Evolutionary conservation across 2,797 vertebrate genomes (phyloP), one percentile per base, ranked within the genome.

Genomic region (Remorina albescens): DNA sequence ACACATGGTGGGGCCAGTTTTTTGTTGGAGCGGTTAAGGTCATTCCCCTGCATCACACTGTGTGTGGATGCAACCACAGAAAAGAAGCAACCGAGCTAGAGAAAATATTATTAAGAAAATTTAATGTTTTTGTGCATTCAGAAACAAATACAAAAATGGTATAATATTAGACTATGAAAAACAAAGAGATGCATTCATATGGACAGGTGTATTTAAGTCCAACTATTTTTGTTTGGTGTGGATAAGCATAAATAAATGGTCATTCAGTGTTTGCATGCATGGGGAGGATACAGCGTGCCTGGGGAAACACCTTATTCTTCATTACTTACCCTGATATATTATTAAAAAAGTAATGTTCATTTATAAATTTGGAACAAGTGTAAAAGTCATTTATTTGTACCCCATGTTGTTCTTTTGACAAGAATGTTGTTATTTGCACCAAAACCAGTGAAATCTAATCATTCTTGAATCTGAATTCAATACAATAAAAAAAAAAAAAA

Each of bases 311-410:
- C 58, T 16, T 32, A 47, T 15, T 30, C 6, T 56, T 50, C 55
- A 32, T 65, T 66, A 56, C 53, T 39, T 73, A 46, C 68, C 32
- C 36, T 76, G 18, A 60, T 37, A 39, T 16, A 4, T 5, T 6
- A 41, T 1, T 16, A 12, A 41, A 16, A 16, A 4, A 41, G 7
- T 36, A 9, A 36, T 36, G 34, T 36, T 36, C 13, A 15, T 41
- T 13, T 41, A 13, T 39, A 39, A 15, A 41, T 15, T 15, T 41
- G 39, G 39, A 41, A 15, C 16, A 6, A 15, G 13, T 13, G 13
- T 39, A 39, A 39, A 39, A 39, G 5, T 41, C 39, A 18, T 18
- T 15, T 15, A 41, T 5, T 41, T 16, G 39, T 41, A 41, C 39
- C 16, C 15, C 3, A 0, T 1, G 15, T 12, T 36, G 34, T 36